Base-by-base conservation (phyloP, 2,113 vertebrate species). In the Phyllopteryx taeniolatus region DNA sequence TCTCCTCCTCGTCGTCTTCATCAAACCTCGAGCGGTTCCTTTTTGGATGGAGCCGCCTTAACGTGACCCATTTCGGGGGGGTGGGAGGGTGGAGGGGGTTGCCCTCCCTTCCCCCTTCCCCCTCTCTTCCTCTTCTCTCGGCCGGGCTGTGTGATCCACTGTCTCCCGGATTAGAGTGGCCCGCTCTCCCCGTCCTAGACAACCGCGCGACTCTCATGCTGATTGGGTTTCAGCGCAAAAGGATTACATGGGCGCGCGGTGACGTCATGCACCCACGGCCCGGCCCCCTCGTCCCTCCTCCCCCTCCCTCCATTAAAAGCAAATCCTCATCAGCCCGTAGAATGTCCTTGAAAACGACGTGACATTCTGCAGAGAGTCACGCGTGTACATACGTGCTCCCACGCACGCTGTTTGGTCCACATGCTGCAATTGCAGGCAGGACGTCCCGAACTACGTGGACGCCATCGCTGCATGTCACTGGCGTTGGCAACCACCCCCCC, bases 221-320 rank as follows among this genome's bases (percentile, higher is more conserved):
- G 95, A 96, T 94, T 94, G 94, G 95, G 91, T 93, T 95, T 90
- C 92, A 91, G 93, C 94, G 94, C 95, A 93, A 95, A 92, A 94
- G 94, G 96, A 96, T 98, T 99, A 98, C 95, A 96, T 95, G 94
- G 95, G 94, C 95, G 94, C 95, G 94, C 93, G 92, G 93, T 99
- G 96, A 98, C 97, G 96, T 99, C 96, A 98, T 94, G 94, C 88
- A 92, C 90, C 93, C 87, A 75, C 94, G 94, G 95, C 90, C 91
- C 91, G 11, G 39, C 46, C 89, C 88, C 93, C 89, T 1, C 35
- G 1, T 10, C 19, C 90, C 10, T 1, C 22, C 39, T 91, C 90
- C 90, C 51, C 33, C 39, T 88, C 90, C 83, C 92, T 92, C 94
- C 93, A 95, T 95, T 94, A 94, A 86, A 87, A 95, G 93, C 94